A percentile compares a stretch with the other conserved stretches of the same genome.
These are phyloP conservation scores for Clavelina lepadiformis DNA, from an alignment of 23 tunicate species.

Conservation along the genomic window DNA sequence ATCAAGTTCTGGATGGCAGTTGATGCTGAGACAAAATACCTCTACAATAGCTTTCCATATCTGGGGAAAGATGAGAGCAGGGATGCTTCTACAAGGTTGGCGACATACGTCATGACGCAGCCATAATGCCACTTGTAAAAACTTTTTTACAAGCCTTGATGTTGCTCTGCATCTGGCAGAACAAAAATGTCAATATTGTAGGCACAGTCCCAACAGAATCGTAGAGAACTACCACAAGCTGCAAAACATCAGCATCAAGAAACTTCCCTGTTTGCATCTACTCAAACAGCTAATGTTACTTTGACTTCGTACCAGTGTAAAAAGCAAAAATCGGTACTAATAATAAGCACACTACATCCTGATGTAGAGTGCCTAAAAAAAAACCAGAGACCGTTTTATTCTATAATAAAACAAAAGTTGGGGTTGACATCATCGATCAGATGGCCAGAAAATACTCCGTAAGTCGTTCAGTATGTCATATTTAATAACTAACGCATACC, in stretches of 20 bases:
- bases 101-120: constrained; percentile 7
- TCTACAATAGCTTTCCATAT: constrained; percentile 14
- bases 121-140: constrained; percentile 5
- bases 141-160: constrained; percentile 13
- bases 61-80: constrained; percentile 25
- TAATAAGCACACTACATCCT: constrained; percentile 16
- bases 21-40: constrained; percentile 15
- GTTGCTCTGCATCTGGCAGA: constrained; percentile 4
- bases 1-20: constrained; percentile 25
- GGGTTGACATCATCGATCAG: too few species aligned
- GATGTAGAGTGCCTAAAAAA: constrained; percentile 5
- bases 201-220: constrained; percentile 17
- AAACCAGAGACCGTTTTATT: constrained; percentile 20
- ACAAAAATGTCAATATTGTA: constrained; percentile 8
- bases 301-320: constrained; percentile 12
- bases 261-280: neutral
- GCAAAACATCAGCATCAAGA: constrained; percentile 8
- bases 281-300: constrained; percentile 4
- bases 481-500: too few species aligned
- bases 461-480: too few species aligned
- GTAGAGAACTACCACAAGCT: constrained; percentile 5
- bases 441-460: too few species aligned
- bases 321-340: constrained; percentile 5
- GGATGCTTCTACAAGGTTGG: constrained; percentile 5
- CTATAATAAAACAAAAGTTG: neutral